Conservation (phyloP, 2,113 vertebrate species). For the Silurus asotus region DNA sequence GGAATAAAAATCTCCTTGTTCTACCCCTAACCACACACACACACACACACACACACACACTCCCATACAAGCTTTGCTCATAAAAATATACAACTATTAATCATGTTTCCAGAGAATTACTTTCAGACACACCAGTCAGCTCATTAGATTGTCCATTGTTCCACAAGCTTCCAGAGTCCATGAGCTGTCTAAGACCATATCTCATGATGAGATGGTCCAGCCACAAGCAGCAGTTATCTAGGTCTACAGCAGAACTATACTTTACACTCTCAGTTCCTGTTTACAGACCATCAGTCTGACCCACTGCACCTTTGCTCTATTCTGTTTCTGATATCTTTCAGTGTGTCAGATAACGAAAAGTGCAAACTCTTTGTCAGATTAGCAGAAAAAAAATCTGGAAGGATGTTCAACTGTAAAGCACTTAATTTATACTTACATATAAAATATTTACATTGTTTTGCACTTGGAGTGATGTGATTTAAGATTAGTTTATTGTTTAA, state of each 20-base stretch:
- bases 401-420: not conserved
- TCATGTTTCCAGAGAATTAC: not conserved
- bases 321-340: constrained; percentile 19
- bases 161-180: not conserved
- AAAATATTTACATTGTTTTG: not conserved
- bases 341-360: not conserved
- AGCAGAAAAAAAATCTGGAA: not conserved
- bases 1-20: not conserved
- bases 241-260: constrained; percentile 5
- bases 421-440: not conserved
- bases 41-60: too few relatives aligned
- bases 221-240: constrained; percentile 1
- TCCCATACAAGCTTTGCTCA: not conserved
- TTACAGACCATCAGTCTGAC: not conserved
- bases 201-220: not conserved
- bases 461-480: not conserved
- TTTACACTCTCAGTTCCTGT: constrained; percentile 11
- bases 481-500: not conserved
- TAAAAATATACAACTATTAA: not conserved
- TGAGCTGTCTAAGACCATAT: constrained; percentile 1
- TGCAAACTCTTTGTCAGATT: not conserved
- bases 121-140: not conserved
- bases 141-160: constrained; percentile 14
- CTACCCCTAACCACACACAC: too few relatives aligned
- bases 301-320: not conserved